Percentiles rank a stretch among this genome's conserved stretches.
These are phyloP conservation scores for Orycteropus afer DNA, from an alignment of 2,113 vertebrate species.

Conservation along the genomic window DNA sequence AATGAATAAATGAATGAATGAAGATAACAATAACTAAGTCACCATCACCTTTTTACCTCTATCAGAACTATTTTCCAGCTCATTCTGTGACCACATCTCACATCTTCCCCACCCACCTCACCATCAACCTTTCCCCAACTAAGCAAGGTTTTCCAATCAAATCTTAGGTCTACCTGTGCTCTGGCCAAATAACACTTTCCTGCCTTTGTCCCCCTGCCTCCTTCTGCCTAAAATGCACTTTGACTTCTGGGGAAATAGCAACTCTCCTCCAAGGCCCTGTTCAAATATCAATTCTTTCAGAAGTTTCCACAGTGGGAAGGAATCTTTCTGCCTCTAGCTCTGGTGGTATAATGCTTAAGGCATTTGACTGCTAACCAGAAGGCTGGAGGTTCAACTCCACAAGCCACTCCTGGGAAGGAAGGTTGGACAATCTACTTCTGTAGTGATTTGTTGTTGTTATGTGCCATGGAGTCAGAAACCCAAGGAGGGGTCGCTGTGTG, in stretches of 20 bases:
- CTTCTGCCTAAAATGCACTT: neutral
- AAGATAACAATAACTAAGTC: neutral
- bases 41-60: neutral
- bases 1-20: neutral
- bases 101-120: neutral
- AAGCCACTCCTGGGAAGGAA: too few species aligned
- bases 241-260: neutral
- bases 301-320: neutral
- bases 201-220: neutral
- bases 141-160: neutral
- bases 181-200: neutral
- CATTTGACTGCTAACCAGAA: too few species aligned
- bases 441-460: too few species aligned
- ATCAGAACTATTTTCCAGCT: neutral
- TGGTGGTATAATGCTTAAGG: too few species aligned
- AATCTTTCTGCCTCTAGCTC: neutral
- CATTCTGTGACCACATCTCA: neutral
- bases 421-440: too few species aligned
- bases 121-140: rapidly evolving
- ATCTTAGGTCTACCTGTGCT: neutral
- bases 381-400: too few species aligned
- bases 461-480: too few species aligned
- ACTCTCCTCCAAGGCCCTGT: neutral
- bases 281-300: neutral
- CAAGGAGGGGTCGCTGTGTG: too few species aligned